Base-by-base conservation (phyloP, 1,140 invertebrate genomes). In the Pomacea maculata region DNA sequence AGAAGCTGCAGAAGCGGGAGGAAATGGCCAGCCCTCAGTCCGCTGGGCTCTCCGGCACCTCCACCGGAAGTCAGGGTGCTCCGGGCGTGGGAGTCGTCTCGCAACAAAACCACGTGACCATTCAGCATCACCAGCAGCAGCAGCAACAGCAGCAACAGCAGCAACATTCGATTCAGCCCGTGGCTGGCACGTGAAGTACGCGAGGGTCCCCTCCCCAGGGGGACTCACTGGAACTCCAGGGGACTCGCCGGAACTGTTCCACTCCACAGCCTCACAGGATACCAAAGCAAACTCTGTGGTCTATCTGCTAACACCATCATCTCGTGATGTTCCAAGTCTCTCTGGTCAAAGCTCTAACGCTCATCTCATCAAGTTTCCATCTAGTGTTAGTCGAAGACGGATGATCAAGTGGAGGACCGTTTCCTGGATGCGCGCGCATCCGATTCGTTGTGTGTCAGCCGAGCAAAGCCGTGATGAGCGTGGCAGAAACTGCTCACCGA, bases 1-100 rank as follows among this genome's bases (percentile, higher is more conserved):
- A 99, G 82, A 91, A 91, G 84, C 82, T 89, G 15, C 83, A 84
- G 75, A 90, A 90, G 83, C 73, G 87, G 75, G 88, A 90, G 73
- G 89, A 88, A 55, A 52, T 85, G 29, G 78, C 45, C 77, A 78
- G 76, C 73, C 70, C 78, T 21, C 57, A 73, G 77, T 82, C 75
- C 29, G 29, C 21, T 54, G 64, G 73, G 63, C 65, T 78, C 74
- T 57, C 72, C 55, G 80, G 71, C 78, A 25, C 68, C 29, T 63
- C 25, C 9, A 61, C 57, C 61, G 70, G 57, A 74, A 73, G 61
- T 75, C 75, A 80, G 65, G 57, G 72, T 57, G 21, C 65, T 11
- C 55, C 77, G 54, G 65, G n/a, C 75, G 29, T 77, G 34, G 75
- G 75, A 25, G 19, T 72, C 2, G 45, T 75, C 52, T 15, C 52